Conservation (phyloP, 2,113 vertebrate species). For the Prinia subflava region DNA sequence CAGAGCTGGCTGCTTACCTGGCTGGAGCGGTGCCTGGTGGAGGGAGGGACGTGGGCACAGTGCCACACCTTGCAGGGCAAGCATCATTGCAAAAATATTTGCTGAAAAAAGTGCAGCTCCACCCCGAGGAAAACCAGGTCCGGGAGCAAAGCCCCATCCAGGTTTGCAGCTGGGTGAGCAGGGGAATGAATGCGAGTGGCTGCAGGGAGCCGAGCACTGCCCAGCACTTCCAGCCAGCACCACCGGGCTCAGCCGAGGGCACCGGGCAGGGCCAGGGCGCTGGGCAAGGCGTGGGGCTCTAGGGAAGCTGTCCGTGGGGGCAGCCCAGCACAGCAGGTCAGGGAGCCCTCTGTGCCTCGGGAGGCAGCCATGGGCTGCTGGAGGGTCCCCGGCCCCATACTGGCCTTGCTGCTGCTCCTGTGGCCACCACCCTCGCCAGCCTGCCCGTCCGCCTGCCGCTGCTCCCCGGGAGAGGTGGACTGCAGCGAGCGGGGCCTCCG, state of each 20-base stretch:
- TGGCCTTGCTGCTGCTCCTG: constrained; percentile 14
- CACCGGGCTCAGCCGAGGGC: fast-evolving
- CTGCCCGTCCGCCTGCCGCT: constrained; percentile 65
- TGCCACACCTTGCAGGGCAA: constrained; percentile 39
- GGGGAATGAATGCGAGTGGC: not conserved
- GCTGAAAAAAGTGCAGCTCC: constrained; percentile 39
- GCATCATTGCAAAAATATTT: constrained; percentile 57
- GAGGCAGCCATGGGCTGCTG: not conserved
- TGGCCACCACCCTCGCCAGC: fast-evolving
- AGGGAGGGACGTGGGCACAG: constrained; percentile 27
- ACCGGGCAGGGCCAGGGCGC: not conserved
- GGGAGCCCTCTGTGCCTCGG: not conserved
- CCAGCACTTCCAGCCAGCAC: not conserved
- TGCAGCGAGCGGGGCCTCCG: constrained; percentile 52
- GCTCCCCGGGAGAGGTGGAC: constrained; percentile 30
- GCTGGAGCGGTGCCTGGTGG: constrained; percentile 15
- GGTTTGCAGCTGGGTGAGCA: not conserved
- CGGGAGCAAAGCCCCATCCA: not conserved
- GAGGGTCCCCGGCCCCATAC: not conserved
- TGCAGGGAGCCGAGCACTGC: not conserved
- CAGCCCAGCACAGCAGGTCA: fast-evolving
- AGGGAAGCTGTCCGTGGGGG: fast-evolving
- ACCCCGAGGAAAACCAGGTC: constrained; percentile 2
- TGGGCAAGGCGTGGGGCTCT: fast-evolving
- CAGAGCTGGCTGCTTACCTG: constrained; percentile 43